Conservation (phyloP, 2,113 vertebrate genomes). For the Pollimyrus isidori region DNA sequence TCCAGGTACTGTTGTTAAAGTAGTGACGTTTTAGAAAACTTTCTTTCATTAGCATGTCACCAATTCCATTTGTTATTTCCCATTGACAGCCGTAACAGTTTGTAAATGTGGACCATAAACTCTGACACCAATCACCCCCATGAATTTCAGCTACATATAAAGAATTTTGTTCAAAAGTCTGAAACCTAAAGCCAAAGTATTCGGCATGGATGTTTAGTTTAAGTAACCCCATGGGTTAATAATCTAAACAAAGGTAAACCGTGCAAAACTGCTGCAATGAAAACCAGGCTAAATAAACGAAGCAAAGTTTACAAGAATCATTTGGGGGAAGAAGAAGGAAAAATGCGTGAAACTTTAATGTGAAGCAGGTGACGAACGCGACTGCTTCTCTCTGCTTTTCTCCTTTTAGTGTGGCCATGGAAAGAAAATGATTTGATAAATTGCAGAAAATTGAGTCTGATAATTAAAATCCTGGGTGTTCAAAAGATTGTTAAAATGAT, state of each 20-base stretch:
- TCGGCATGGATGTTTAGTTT: constrained; percentile 87
- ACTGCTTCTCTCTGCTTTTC: constrained; percentile 12
- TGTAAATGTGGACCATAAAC: constrained; percentile 72
- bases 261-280: constrained; percentile 93
- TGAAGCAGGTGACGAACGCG: constrained; percentile 77
- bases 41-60: constrained; percentile 24
- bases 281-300: constrained; percentile 96
- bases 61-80: constrained; percentile 28
- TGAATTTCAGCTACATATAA: constrained; percentile 67
- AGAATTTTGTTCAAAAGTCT: constrained; percentile 78
- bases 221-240: constrained; percentile 96
- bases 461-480: not conserved
- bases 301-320: constrained; percentile 90
- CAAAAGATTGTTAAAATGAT: not conserved
- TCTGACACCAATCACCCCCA: constrained; percentile 66
- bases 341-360: constrained; percentile 77
- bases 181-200: constrained; percentile 81
- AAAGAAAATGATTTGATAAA: constrained; percentile 30
- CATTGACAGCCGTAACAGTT: constrained; percentile 49
- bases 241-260: constrained; percentile 98
- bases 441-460: not conserved
- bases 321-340: constrained; percentile 60
- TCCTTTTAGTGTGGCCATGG: constrained; percentile 42
- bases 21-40: constrained; percentile 13
- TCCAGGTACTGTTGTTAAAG: not conserved